A percentile compares a stretch with the other conserved stretches of the same genome.
Evolutionary conservation across 2,888 invertebrate genomes (phyloP).

Genomic region (Diadegma fenestrale): DNA sequence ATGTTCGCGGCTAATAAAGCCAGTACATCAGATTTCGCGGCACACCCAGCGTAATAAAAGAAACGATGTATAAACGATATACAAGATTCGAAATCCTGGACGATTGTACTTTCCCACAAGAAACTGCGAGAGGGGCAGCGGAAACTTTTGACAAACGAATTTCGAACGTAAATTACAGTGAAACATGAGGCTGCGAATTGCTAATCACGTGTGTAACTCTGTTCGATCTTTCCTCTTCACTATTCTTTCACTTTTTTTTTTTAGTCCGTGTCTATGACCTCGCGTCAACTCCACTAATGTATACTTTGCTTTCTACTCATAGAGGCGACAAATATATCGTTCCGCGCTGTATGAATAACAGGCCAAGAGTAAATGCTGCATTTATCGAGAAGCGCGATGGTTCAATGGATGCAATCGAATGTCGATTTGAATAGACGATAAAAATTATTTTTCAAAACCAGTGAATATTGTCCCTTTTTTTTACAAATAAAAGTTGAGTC

Average conservation of each 20-base stretch:
- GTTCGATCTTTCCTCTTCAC: constrained; percentile 24
- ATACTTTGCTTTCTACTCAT: constrained; percentile 51
- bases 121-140: constrained; percentile 1
- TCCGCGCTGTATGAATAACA: constrained; percentile 4
- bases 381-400: background rate
- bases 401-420: background rate
- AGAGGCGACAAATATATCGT: constrained; percentile 36
- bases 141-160: constrained; percentile 29
- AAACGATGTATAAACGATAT: background rate
- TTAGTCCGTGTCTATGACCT: constrained; percentile 11
- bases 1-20: background rate
- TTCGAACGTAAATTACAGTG: background rate
- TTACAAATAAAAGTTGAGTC: background rate
- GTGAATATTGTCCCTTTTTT: background rate
- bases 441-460: background rate
- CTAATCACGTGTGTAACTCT: constrained; percentile 38
- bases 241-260: constrained; percentile 15
- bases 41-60: constrained; percentile 3
- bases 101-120: constrained; percentile 19
- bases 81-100: constrained; percentile 21
- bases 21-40: constrained; percentile 26
- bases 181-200: constrained; percentile 41
- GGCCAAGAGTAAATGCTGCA: constrained; percentile 11
- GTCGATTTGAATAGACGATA: background rate
- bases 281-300: constrained; percentile 37